Percentiles rank a stretch among this genome's conserved stretches.
phyloP scores from a whole-genome alignment of 2,888 invertebrate genomes.

The Zeuzera pyrina region DNA sequence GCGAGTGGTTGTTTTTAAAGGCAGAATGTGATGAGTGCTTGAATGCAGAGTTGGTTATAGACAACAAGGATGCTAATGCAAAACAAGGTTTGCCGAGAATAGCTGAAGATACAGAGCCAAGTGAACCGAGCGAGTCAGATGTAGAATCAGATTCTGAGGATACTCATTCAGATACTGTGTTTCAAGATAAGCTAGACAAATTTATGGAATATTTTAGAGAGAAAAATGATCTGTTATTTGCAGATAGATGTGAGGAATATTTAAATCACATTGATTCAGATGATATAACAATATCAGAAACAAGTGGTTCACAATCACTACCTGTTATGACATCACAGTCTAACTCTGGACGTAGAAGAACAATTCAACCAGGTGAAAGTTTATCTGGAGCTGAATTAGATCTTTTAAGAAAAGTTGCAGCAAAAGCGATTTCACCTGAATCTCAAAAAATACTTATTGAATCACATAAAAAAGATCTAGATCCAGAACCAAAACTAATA shows the following conservation, averaged over 20 bases:
- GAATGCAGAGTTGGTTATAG: conserved; percentile 66
- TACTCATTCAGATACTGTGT: conserved; percentile 75
- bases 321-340: conserved; percentile 65
- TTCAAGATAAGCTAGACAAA: conserved; percentile 80
- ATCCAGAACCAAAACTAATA: conserved; percentile 70
- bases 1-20: conserved; percentile 88
- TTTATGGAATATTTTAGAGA: conserved; percentile 80
- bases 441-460: conserved; percentile 70
- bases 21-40: conserved; percentile 91
- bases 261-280: conserved; percentile 67
- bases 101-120: conserved; percentile 71
- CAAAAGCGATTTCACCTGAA: conserved; percentile 67
- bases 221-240: conserved; percentile 79
- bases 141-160: conserved; percentile 75
- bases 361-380: conserved; percentile 75
- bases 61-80: conserved; percentile 50
- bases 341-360: conserved; percentile 65
- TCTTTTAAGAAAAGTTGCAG: conserved; percentile 73
- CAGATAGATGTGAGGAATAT: conserved; percentile 75
- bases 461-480: conserved; percentile 68
- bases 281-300: conserved; percentile 66
- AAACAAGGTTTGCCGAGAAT: conserved; percentile 64
- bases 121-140: conserved; percentile 74
- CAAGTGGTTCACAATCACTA: conserved; percentile 62
- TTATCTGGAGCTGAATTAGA: conserved; percentile 74